phyloP scores from a whole-genome alignment of 1,140 invertebrate genomes.

The Thaumatotibia leucotreta region DNA sequence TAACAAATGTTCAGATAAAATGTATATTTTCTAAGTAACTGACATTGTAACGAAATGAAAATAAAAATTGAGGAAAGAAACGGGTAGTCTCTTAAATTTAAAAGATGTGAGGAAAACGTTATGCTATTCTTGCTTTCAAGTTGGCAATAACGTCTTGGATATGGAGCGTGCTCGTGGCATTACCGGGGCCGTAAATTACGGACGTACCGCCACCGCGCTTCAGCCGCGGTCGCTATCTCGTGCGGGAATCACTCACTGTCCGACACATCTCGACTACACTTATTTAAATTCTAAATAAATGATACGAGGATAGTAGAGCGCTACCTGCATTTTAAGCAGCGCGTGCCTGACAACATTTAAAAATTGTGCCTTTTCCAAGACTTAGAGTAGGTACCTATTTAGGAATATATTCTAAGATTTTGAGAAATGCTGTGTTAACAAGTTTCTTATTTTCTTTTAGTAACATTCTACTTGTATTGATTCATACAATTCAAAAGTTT shows the following conservation, averaged over 20 bases:
- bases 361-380: not conserved
- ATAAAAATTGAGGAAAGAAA: constrained; percentile 5
- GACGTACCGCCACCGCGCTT: constrained; percentile 29
- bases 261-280: constrained; percentile 13
- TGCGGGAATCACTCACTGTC: constrained; percentile 43
- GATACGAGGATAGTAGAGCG: not conserved
- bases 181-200: constrained; percentile 72
- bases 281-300: constrained; percentile 6
- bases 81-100: constrained; percentile 61
- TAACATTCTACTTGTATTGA: too few species aligned
- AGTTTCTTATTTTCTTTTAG: too few species aligned
- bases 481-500: too few species aligned
- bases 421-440: too few species aligned
- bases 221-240: constrained; percentile 44
- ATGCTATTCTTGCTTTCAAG: constrained; percentile 70
- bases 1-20: constrained; percentile 6
- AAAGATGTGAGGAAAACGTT: constrained; percentile 69
- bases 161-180: constrained; percentile 71
- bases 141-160: constrained; percentile 70
- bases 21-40: not conserved
- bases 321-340: not conserved
- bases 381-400: not conserved
- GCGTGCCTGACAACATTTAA: not conserved
- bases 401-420: not conserved
- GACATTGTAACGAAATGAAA: not conserved